Percentiles rank a stretch among this genome's conserved stretches.
Evolutionary conservation across 53 echinoderm and acorn worm genomes (phyloP).

Genomic region (Apostichopus leukothele): DNA sequence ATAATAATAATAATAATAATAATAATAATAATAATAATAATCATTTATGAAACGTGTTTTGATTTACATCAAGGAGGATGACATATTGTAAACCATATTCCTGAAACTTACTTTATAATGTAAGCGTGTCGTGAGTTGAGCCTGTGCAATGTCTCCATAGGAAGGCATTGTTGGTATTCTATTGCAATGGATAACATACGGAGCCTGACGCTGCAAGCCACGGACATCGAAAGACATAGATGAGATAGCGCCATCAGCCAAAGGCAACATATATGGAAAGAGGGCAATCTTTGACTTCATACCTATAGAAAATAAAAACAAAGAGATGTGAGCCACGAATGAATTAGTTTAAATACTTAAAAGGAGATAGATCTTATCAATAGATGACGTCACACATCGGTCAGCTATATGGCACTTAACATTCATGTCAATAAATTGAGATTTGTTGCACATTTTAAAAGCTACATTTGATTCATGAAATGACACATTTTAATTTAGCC

Average conservation of each 20-base stretch:
- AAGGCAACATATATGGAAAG: not conserved
- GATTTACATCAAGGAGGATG: not conserved
- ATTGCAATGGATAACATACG: slow-evolving; percentile 16
- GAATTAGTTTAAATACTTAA: no score
- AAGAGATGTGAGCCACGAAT: not conserved
- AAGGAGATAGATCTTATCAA: no score
- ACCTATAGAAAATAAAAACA: not conserved
- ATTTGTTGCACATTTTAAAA: no score
- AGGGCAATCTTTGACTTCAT: not conserved
- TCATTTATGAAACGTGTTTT: not conserved
- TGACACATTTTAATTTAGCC: no score
- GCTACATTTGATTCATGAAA: no score
- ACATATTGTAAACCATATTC: no score
- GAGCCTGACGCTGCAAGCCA: not conserved
- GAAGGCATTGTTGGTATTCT: not conserved
- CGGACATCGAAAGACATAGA: slow-evolving; percentile 21
- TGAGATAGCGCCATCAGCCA: not conserved
- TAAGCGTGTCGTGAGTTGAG: not conserved
- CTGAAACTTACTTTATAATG: not conserved
- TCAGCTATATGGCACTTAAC: no score
- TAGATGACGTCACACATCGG: no score
- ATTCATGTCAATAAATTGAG: no score
- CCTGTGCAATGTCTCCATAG: not conserved
- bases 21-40: not conserved
- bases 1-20: not conserved